Percentiles rank a stretch among this genome's conserved stretches.
phyloP scores from a whole-genome alignment of 2,888 invertebrate genomes.

The Luffia ferchaultella region DNA sequence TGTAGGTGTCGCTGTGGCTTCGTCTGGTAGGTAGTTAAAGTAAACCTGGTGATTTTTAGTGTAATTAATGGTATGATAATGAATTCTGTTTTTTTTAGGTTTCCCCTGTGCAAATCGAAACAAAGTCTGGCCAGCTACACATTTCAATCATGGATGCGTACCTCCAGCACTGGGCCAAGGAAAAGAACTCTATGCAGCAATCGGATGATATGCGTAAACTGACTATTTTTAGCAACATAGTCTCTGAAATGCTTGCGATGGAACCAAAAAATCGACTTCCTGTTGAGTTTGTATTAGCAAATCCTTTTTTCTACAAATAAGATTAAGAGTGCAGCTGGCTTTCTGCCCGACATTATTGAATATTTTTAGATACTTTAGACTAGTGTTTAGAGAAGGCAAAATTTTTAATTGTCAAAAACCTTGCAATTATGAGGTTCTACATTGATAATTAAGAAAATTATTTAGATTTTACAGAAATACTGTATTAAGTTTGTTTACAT shows the following conservation, averaged over 20 bases:
- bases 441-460: too few relatives aligned
- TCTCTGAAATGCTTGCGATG: constrained; percentile 31
- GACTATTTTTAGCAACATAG: constrained; percentile 17
- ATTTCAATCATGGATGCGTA: constrained; percentile 17
- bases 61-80: too few relatives aligned
- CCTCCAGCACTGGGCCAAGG: constrained; percentile 14
- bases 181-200: constrained; percentile 7
- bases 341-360: not conserved
- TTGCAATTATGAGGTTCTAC: too few relatives aligned
- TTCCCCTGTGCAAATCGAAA: constrained; percentile 6
- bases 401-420: too few relatives aligned
- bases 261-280: constrained; percentile 27
- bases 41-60: too few relatives aligned
- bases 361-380: too few relatives aligned
- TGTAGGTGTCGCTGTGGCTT: too few relatives aligned
- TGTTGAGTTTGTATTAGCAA: constrained; percentile 27
- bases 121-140: constrained; percentile 16
- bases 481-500: too few relatives aligned
- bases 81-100: constrained; percentile 24
- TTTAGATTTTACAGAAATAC: too few relatives aligned
- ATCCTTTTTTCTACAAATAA: constrained; percentile 25
- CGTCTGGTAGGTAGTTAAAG: too few relatives aligned
- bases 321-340: constrained; percentile 5
- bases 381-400: too few relatives aligned
- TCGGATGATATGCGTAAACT: constrained; percentile 19